Evolutionary conservation across 2,888 invertebrate genomes (phyloP).

Genomic region (Cenopis cana): DNA sequence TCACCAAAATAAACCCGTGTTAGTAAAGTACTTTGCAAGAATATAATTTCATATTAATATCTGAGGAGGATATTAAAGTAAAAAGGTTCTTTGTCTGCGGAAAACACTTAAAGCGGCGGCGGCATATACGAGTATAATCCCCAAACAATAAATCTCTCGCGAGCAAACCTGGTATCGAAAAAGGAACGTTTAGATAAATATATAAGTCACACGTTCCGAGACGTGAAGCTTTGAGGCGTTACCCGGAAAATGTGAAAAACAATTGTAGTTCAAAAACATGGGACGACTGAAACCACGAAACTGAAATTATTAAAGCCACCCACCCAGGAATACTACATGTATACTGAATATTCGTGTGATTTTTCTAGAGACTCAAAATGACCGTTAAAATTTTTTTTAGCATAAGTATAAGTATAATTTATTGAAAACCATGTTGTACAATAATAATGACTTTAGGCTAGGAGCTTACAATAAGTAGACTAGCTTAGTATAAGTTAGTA

Average conservation of each 20-base stretch:
- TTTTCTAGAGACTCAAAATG: no score
- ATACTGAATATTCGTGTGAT: not conserved
- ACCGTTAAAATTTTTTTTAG: no score
- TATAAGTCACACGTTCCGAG: slow-evolving; percentile 21
- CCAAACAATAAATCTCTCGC: slow-evolving; percentile 40
- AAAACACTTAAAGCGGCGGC: slow-evolving; percentile 37
- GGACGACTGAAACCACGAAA: not conserved
- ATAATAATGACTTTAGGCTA: no score
- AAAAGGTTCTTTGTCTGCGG: slow-evolving; percentile 39
- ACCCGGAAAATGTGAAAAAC: slow-evolving; percentile 18
- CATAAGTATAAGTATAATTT: no score
- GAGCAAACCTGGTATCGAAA: slow-evolving; percentile 35
- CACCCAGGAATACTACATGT: not conserved
- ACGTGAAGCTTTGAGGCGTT: slow-evolving; percentile 4
- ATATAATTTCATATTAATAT: slow-evolving; percentile 42
- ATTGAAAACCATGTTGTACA: no score
- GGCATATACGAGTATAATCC: slow-evolving; percentile 34
- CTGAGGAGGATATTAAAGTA: slow-evolving; percentile 33
- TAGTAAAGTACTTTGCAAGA: slow-evolving; percentile 22
- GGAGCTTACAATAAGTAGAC: no score
- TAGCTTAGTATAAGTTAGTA: no score
- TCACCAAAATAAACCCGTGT: slow-evolving; percentile 21
- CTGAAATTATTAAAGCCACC: slow-evolving; percentile 3
- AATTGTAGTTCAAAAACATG: slow-evolving; percentile 17
- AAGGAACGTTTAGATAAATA: slow-evolving; percentile 28